Evolutionary conservation across 1,140 invertebrate genomes (phyloP), one percentile per base, ranked within the genome.

Genomic region (Zaprionus camerounensis): DNA sequence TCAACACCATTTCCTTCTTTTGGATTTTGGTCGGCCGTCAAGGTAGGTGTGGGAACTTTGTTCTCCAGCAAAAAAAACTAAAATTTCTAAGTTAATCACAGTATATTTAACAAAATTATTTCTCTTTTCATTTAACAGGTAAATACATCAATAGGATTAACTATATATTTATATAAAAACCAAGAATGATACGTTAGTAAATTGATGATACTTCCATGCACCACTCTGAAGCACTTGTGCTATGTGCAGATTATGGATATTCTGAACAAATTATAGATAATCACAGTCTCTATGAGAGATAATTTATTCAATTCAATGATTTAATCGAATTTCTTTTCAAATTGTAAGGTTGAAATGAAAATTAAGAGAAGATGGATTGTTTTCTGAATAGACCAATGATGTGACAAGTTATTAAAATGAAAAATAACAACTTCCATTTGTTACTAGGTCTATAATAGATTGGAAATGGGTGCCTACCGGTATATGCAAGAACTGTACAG

Each of bases 401-500:
- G 94, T 94, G 94, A 94, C 94, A 93, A 93, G 94, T 94, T 94
- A 94, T 94, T 93, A 75, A 76, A 81, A 69, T 56, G 61, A 68
- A 49, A 64, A 80, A 85, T 88, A 83, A 91, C 82, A 68, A 78
- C 93, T 94, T 83, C 61, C 76, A 74, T 94, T 94, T 94, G 94
- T 95, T 95, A 92, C 94, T 94, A 95, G 94, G 94, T 94, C 94
- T 94, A 78, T 78, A 66, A 69, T 63, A 34, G 57, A 69, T 81
- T 85, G 34, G 94, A 86, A 67, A 99, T 99, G 99, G 99, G 99
- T 93, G 99, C 98, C 72, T 99, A 99, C 94, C 98, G 99, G 93
- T 99, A 99, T 94, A 98, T 99, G 95, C 98, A 99, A 94, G 99
- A 99, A 93, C 94, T 99, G 77, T 99, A 99, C 93, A 96, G 99